Base-by-base conservation (phyloP, 2,797 vertebrate species). In the Halcyon chelicuti region DNA sequence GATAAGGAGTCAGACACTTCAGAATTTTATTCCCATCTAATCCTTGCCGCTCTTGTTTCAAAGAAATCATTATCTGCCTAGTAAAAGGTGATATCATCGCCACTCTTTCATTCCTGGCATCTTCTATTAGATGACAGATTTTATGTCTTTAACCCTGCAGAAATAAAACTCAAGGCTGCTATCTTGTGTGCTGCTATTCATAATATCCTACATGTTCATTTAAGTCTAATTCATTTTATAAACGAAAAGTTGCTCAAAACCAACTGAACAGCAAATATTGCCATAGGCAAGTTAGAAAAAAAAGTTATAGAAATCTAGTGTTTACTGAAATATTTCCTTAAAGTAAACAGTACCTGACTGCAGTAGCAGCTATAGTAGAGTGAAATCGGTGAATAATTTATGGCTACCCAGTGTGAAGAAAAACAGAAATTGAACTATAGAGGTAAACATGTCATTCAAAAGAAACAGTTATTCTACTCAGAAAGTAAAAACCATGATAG, bases 171-270 rank as follows among this genome's bases (percentile, higher is more conserved):
- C 0, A 0, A 90, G 40, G 58, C 62, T 75, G 57, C 42, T 93
- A 58, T 80, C 75, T 88, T 62, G 29, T 44, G 55, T 62, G 49
- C 29, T 63, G 70, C 82, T 86, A 62, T 58, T 93, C 54, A 37
- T 47, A 90, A 94, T 93, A 88, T 62, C 85, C 90, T 76, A 81
- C 0, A 0, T 67, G 67, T 88, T 92, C 44, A 55, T 86, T 72
- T 88, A 90, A 87, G 49, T 73, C 67, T 42, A 86, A 79, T 73
- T 76, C 25, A 60, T 85, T 92, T 79, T 63, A 67, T 76, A 93
- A 89, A 92, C 54, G 92, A 91, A 80, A 91, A 73, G 51, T 73
- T 84, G 66, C n/a, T 91, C 79, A 67, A 94, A 95, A 86, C 40
- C 58, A 93, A 96, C 58, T 18, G 33, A 91, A 55, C 13, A 90